phyloP scores from a whole-genome alignment of 2,888 invertebrate species.

The Leucophenga montana region DNA sequence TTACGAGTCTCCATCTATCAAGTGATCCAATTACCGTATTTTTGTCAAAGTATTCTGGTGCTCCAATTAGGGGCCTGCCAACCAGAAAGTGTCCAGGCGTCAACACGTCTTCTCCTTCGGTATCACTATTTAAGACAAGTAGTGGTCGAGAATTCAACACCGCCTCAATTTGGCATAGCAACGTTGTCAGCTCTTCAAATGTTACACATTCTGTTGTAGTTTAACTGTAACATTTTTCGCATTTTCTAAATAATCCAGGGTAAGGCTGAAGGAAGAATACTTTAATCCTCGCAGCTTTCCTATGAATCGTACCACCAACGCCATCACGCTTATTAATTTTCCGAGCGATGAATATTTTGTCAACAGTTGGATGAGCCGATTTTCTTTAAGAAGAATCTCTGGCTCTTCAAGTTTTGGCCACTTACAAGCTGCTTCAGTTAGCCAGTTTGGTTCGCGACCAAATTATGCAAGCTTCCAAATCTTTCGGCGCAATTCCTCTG shows the following conservation, averaged over 20 bases:
- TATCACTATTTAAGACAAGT: neutral
- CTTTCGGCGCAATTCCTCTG: too few relatives aligned
- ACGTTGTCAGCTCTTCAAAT: constrained; percentile 59
- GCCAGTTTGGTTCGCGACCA: too few relatives aligned
- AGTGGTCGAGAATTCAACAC: constrained; percentile 37
- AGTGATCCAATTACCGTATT: neutral
- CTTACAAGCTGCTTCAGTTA: too few relatives aligned
- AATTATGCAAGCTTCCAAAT: too few relatives aligned
- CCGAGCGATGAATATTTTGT: neutral
- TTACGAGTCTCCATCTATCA: neutral
- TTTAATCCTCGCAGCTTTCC: neutral
- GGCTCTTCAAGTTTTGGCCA: too few relatives aligned
- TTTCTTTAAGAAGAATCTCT: too few relatives aligned
- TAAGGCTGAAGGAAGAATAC: too few relatives aligned
- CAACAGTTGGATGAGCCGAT: too few relatives aligned
- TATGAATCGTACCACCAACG: neutral
- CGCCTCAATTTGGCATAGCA: constrained; percentile 59
- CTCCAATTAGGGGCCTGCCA: neutral
- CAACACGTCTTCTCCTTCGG: too few relatives aligned
- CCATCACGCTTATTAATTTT: neutral
- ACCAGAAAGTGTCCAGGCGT: neutral
- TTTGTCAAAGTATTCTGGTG: neutral
- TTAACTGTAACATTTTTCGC: too few relatives aligned
- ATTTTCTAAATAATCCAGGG: too few relatives aligned
- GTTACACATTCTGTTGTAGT: constrained; percentile 41